Base-by-base conservation (phyloP, 2,797 vertebrate species). In the Muscicapa striata region DNA sequence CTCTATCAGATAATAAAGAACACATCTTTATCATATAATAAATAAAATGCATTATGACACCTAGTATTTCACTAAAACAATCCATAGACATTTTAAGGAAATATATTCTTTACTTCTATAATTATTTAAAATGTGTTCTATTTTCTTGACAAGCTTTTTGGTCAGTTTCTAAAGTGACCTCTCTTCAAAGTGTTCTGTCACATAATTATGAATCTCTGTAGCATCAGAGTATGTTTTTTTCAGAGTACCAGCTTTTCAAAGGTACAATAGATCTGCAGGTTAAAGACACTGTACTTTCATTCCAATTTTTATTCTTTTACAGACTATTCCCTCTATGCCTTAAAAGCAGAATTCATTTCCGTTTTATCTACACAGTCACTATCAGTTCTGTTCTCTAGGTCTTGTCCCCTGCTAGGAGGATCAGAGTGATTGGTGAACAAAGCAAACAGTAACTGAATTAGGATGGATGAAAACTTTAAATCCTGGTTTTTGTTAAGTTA, bases 1-100 rank as follows among this genome's bases (percentile, higher is more conserved):
- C 85, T 98, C 98, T 99, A 97, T 64, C 89, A 96, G 84, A 97
- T 97, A 98, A 98, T 95, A 98, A 98, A 98, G 97, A 97, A 97
- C 24, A 64, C 3, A 23, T 27, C 84, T 98, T 98, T 98, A 97
- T 78, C 90, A 95, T 58, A 97, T 96, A 98, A 98, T 96, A 98
- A 98, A 98, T 97, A 98, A 97, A 91, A 72, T 34, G 90, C 86
- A 97, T 97, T 98, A 95, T 97, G 95, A 97, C 95, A 97, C 8
- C 45, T 88, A 83, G 63, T 93, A 97, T 96, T 96, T 97, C 97
- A 97, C 72, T 95, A 96, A 95, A 97, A 97, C 70, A 97, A 94
- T 68, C 83, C 12, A 15, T 30, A 90, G 48, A 92, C 48, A 95
- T 96, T 95, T 97, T 92, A 96, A 91, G 46, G 38, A 96, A 95